A percentile compares a stretch with the other conserved stretches of the same genome.
These are phyloP conservation scores for Calliopum simillimum DNA, from an alignment of 2,888 invertebrate species.

Conservation along the genomic window DNA sequence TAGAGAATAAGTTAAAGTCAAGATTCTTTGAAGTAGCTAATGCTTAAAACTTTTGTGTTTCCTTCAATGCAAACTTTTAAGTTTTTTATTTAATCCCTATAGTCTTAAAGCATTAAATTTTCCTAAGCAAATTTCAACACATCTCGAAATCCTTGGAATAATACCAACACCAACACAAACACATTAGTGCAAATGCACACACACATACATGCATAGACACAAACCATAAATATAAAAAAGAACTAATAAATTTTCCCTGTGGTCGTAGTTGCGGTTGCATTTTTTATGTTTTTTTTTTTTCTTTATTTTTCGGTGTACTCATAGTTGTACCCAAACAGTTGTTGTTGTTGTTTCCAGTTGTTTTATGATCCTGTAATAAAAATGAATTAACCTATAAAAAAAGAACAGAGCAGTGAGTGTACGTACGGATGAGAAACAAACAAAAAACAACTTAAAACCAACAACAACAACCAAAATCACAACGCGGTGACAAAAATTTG, in stretches of 20 bases:
- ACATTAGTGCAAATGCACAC: not conserved
- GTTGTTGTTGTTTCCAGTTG: slow-evolving; percentile 35
- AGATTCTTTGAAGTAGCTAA: too few species aligned
- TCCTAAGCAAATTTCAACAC: too few species aligned
- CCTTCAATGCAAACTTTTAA: too few species aligned
- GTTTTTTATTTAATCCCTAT: too few species aligned
- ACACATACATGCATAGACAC: not conserved
- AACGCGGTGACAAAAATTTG: slow-evolving; percentile 49
- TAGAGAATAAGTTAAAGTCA: too few species aligned
- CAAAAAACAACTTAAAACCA: too few species aligned
- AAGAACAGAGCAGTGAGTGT: slow-evolving; percentile 48
- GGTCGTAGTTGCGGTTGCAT: slow-evolving; percentile 8
- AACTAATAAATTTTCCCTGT: slow-evolving; percentile 21
- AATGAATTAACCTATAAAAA: slow-evolving; percentile 64
- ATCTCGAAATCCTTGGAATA: too few species aligned
- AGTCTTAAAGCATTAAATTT: too few species aligned
- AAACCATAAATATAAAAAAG: not conserved
- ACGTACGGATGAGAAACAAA: slow-evolving; percentile 46
- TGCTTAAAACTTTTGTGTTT: too few species aligned
- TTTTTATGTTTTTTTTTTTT: not conserved
- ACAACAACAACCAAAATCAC: slow-evolving; percentile 34
- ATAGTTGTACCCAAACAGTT: not conserved
- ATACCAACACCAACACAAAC: too few species aligned
- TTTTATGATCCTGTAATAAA: slow-evolving; percentile 64
- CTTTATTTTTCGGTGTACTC: not conserved